phyloP scores from a whole-genome alignment of 37 sponge, comb jelly and placozoan genomes.

The Aplysina aerophoba region DNA sequence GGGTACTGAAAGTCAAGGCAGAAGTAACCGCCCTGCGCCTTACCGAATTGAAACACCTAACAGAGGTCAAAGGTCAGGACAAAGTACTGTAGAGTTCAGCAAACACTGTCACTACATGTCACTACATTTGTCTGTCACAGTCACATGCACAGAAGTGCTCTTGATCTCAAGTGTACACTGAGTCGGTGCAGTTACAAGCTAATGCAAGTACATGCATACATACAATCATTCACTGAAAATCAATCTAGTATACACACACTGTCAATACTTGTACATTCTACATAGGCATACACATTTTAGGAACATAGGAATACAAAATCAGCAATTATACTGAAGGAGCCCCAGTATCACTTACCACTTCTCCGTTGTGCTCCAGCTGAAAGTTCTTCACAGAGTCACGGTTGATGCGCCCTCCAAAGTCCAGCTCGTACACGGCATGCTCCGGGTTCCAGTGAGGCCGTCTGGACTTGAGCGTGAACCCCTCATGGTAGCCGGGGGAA shows the following conservation, averaged over 20 bases:
- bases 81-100: no score
- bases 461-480: conserved; percentile 35
- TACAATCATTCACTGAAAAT: no score
- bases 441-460: conserved; percentile 47
- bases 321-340: no score
- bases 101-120: no score
- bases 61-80: neutral
- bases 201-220: no score
- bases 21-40: conserved; percentile 2
- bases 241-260: no score
- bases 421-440: conserved; percentile 44
- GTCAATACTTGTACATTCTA: no score
- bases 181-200: no score
- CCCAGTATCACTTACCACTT: conserved; percentile 41
- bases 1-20: conserved; percentile 55
- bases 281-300: no score
- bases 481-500: neutral
- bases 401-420: conserved; percentile 59
- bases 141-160: no score
- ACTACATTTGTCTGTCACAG: neutral
- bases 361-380: conserved; percentile 40
- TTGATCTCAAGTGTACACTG: no score
- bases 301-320: no score
- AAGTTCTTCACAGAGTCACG: conserved; percentile 63
- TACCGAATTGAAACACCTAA: conserved; percentile 51